A percentile compares a stretch with the other conserved stretches of the same genome.
Conservation (phyloP, 2,797 vertebrate genomes). For the Lacerta viridis region DNA sequence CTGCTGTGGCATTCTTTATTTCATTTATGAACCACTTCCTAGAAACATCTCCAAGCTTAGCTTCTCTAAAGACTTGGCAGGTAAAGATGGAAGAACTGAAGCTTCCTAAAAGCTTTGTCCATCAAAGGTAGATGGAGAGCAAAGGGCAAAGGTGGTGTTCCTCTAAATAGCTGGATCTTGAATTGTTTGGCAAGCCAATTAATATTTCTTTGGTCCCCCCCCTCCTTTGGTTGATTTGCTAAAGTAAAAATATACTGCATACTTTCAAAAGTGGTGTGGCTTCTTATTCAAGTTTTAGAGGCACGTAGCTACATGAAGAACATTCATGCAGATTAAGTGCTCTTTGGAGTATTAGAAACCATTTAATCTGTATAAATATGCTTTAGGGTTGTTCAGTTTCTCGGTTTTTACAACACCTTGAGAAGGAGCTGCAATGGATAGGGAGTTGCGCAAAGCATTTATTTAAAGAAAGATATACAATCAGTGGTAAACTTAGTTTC, state of each 20-base stretch:
- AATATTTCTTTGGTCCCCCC: slow-evolving; percentile 55
- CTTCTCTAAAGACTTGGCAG: neutral
- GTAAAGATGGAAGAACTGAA: neutral
- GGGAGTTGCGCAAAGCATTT: slow-evolving; percentile 56
- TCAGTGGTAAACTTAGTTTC: slow-evolving; percentile 45
- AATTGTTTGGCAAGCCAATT: slow-evolving; percentile 63
- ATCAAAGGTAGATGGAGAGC: slow-evolving; percentile 55
- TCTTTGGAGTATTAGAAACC: slow-evolving; percentile 74
- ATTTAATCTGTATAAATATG: slow-evolving; percentile 74
- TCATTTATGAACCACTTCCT: too few relatives aligned
- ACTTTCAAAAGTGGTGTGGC: slow-evolving; percentile 59
- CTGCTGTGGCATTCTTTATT: neutral
- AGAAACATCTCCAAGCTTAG: neutral
- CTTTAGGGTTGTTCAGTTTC: slow-evolving; percentile 67
- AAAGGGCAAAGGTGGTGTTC: slow-evolving; percentile 51
- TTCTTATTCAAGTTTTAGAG: slow-evolving; percentile 63
- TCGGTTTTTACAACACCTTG: slow-evolving; percentile 71
- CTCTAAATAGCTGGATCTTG: slow-evolving; percentile 48
- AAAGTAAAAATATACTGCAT: slow-evolving; percentile 60
- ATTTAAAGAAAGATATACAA: slow-evolving; percentile 70
- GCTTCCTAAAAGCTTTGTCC: neutral
- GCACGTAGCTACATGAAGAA: slow-evolving; percentile 59
- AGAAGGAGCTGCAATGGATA: slow-evolving; percentile 60
- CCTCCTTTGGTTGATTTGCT: slow-evolving; percentile 66
- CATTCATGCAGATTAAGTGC: slow-evolving; percentile 71